phyloP scores from a whole-genome alignment of 30 jellyfish, hydroid and myxozoan genomes.

The Mastigias papua region DNA sequence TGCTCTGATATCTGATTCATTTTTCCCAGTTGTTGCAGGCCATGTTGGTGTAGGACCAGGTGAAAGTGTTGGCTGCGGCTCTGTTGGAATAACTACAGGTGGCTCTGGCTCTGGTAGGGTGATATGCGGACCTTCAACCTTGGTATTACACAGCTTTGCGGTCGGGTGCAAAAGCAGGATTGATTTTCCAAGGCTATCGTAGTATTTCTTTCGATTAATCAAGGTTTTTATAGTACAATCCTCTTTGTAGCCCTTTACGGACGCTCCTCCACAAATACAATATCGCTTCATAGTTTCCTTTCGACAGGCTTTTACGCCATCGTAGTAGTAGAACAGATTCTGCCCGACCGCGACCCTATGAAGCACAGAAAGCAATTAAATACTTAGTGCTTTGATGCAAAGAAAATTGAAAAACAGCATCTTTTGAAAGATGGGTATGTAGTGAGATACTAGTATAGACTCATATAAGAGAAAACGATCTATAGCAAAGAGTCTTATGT shows the following conservation, averaged over 20 bases:
- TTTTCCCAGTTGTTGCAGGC: conserved; percentile 42
- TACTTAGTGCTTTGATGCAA: too few species aligned
- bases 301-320: neutral
- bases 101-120: neutral
- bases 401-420: too few species aligned
- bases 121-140: neutral
- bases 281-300: neutral
- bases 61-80: neutral
- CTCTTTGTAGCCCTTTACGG: neutral
- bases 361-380: neutral
- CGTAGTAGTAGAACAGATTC: neutral
- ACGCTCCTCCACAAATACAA: neutral
- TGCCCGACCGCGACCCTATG: neutral
- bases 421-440: too few species aligned
- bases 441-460: too few species aligned
- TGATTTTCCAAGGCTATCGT: neutral
- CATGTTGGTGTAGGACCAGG: conserved; percentile 11
- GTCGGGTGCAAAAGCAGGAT: neutral
- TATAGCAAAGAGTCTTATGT: too few species aligned
- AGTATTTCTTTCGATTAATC: neutral
- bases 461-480: too few species aligned
- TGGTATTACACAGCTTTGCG: neutral
- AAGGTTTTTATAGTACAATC: neutral
- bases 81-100: neutral
- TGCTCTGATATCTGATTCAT: neutral